These are phyloP conservation scores for Neodiprion virginianus DNA, from an alignment of 1,140 invertebrate species.

Conservation along the genomic window DNA sequence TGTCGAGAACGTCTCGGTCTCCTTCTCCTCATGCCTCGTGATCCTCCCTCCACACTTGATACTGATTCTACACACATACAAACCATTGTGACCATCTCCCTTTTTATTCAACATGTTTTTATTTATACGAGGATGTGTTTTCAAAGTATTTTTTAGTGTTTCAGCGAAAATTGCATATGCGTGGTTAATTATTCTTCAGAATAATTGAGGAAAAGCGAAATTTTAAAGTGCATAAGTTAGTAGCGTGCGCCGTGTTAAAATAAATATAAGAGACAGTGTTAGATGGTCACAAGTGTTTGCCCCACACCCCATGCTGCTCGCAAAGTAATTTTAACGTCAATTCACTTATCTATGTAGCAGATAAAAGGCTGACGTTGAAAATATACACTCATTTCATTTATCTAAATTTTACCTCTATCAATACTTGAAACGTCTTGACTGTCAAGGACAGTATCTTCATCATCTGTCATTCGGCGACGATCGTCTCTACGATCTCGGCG, in stretches of 20 bases:
- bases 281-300: constrained; percentile 62
- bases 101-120: neutral
- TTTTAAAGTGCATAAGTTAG: constrained; percentile 14
- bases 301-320: constrained; percentile 41
- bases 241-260: constrained; percentile 38
- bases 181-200: constrained; percentile 17
- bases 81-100: constrained; percentile 62
- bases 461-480: constrained; percentile 75
- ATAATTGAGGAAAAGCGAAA: constrained; percentile 21
- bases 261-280: constrained; percentile 34
- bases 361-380: neutral
- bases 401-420: constrained; percentile 70
- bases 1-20: constrained; percentile 51
- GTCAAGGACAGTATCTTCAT: constrained; percentile 80
- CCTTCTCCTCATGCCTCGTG: constrained; percentile 59
- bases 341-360: constrained; percentile 12
- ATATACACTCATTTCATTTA: constrained; percentile 3
- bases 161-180: constrained; percentile 10
- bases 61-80: constrained; percentile 64
- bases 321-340: constrained; percentile 27
- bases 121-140: constrained; percentile 19
- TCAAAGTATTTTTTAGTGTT: constrained; percentile 13
- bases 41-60: constrained; percentile 66
- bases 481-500: constrained; percentile 69
- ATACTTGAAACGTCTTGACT: constrained; percentile 80